Conservation (phyloP, 2,113 vertebrate species). For the Gymnarchus niloticus region DNA sequence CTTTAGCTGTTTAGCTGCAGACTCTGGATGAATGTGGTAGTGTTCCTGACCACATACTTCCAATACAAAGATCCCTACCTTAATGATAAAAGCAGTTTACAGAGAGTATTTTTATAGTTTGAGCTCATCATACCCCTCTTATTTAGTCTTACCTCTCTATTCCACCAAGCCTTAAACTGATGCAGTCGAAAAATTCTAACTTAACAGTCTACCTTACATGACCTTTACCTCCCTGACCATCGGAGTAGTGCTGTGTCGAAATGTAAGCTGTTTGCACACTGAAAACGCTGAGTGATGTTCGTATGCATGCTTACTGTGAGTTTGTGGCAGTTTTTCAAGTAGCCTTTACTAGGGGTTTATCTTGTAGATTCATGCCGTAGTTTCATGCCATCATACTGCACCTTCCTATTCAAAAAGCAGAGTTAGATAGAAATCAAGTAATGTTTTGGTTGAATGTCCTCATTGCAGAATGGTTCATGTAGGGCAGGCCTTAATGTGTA, state of each 20-base stretch:
- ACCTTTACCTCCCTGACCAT: not conserved
- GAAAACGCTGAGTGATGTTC: not conserved
- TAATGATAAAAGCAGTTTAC: not conserved
- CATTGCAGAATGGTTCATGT: not conserved
- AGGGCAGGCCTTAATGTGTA: not conserved
- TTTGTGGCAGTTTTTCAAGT: conserved; percentile 7
- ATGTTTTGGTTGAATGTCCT: not conserved
- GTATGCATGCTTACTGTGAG: not conserved
- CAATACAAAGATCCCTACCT: not conserved
- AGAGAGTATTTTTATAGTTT: not conserved
- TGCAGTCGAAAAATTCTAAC: not conserved
- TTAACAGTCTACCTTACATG: not conserved
- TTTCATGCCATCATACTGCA: not conserved
- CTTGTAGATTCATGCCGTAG: not conserved
- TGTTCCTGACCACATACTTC: not conserved
- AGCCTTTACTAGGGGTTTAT: not conserved
- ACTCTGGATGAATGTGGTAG: not conserved
- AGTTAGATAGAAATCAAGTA: not conserved
- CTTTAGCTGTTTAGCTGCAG: not conserved
- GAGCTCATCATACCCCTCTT: not conserved
- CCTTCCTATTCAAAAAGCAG: not conserved
- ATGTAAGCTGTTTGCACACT: not conserved
- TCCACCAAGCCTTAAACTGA: not conserved
- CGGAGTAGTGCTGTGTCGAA: too few species aligned
- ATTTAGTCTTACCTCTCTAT: not conserved